Evolutionary conservation across 2,888 invertebrate genomes (phyloP), one percentile per base, ranked within the genome.

Genomic region (Dynastes hyllus): DNA sequence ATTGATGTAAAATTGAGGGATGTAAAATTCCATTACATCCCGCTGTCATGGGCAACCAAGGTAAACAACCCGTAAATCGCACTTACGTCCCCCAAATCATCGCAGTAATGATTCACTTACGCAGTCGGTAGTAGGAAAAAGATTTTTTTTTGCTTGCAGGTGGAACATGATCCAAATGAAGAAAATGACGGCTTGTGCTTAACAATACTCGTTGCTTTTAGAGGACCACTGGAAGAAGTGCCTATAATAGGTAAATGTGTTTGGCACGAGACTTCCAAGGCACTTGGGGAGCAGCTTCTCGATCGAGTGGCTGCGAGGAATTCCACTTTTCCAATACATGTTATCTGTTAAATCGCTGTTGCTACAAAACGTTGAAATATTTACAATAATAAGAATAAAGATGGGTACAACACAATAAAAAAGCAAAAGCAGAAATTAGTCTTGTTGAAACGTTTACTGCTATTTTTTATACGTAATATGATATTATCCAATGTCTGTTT

Each of bases 211-310:
- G 95, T 97, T 13, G 95, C 95, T 0, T 96, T 97, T 86, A 91
- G 95, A 82, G 92, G 95, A 50, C 95, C 97, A 0, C 89, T 97
- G 40, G 97, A 97, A 90, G 96, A 97, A 86, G 95, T 96, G 0
- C 93, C 95, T 9, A 92, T 96, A 3, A 95, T 95, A 86, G 96
- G 96, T 78, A 97, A 97, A 89, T 97, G 96, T 89, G 94, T 94
- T 13, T 97, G 97, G 97, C 94, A 96, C 84, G 96, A 97, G 89
- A 89, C 96, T 63, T 91, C 94, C 40, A 90, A 91, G 84, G 92
- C 93, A 63, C 88, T 95, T 51, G 94, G 95, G 73, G 93, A 94
- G 80, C 91, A 91, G 82, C 88, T 97, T 75, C 90, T 95, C 13
- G 89, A 92, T 27, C 91, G 94, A 83, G 91, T 96, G 81, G 92